A percentile compares a stretch with the other conserved stretches of the same genome.
phyloP scores from a whole-genome alignment of 2,113 vertebrate species.

The Ellobius talpinus region DNA sequence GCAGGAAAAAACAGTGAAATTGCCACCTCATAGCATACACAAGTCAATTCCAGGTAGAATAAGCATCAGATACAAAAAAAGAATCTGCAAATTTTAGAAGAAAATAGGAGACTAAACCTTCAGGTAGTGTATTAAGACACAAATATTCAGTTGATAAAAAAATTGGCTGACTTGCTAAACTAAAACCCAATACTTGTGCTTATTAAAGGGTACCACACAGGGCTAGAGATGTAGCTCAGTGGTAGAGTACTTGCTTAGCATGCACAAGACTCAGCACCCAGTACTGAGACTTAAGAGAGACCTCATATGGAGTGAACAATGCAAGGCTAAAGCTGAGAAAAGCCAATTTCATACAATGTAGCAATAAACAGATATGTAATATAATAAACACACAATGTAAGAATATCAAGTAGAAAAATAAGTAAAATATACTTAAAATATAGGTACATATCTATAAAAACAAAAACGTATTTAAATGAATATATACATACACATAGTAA shows the following conservation, averaged over 20 bases:
- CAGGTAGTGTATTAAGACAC: neutral
- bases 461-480: neutral
- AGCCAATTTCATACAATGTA: neutral
- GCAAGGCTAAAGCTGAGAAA: conserved; percentile 5
- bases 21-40: neutral
- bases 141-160: neutral
- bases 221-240: neutral
- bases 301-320: neutral
- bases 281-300: neutral
- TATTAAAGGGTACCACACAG: neutral
- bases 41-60: neutral
- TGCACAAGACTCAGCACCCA: neutral
- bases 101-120: neutral
- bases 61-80: neutral
- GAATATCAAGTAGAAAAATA: neutral
- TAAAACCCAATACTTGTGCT: conserved; percentile 19
- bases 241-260: neutral
- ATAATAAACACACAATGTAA: neutral
- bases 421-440: neutral
- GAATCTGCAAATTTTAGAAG: neutral
- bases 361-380: neutral
- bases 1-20: neutral
- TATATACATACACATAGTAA: neutral
- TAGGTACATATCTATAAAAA: neutral
- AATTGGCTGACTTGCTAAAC: neutral